Conservation (phyloP, 2,888 invertebrate genomes). For the Abrostola triplasia region DNA sequence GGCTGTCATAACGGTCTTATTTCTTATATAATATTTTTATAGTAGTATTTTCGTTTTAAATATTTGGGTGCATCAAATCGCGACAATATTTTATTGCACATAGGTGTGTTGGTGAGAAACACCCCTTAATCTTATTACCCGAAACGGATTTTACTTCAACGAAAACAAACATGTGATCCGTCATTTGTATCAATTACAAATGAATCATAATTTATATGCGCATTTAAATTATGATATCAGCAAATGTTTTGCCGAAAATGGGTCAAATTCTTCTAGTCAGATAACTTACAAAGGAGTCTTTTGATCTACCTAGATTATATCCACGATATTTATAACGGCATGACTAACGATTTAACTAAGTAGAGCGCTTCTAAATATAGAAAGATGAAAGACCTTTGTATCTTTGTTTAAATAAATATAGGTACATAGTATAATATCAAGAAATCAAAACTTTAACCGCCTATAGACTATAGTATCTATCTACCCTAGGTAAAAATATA, state of each 20-base stretch:
- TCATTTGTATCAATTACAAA: conserved; percentile 1
- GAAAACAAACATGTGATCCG: not conserved
- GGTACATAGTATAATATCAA: not conserved
- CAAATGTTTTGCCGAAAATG: conserved; percentile 12
- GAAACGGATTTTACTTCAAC: not conserved
- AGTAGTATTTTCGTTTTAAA: too few species aligned
- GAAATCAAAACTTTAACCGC: not conserved
- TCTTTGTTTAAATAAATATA: conserved; percentile 6
- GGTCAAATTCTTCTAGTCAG: conserved; percentile 16
- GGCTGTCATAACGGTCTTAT: too few species aligned
- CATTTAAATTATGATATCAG: conserved; percentile 17
- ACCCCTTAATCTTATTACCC: not conserved
- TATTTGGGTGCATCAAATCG: not conserved
- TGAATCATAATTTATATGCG: conserved; percentile 24
- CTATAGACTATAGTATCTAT: not conserved
- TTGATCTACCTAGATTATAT: conserved; percentile 8
- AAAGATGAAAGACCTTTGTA: conserved; percentile 4
- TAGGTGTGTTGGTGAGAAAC: not conserved
- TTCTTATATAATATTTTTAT: conserved; percentile 7
- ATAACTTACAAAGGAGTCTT: conserved; percentile 7
- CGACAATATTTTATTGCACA: too few species aligned
- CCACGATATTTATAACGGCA: conserved; percentile 14
- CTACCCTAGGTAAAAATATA: not conserved
- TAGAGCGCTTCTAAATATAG: conserved; percentile 19
- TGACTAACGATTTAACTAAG: conserved; percentile 13